Evolutionary conservation across 2,113 vertebrate genomes (phyloP), one percentile per base, ranked within the genome.

Genomic region (Apteryx owenii): DNA sequence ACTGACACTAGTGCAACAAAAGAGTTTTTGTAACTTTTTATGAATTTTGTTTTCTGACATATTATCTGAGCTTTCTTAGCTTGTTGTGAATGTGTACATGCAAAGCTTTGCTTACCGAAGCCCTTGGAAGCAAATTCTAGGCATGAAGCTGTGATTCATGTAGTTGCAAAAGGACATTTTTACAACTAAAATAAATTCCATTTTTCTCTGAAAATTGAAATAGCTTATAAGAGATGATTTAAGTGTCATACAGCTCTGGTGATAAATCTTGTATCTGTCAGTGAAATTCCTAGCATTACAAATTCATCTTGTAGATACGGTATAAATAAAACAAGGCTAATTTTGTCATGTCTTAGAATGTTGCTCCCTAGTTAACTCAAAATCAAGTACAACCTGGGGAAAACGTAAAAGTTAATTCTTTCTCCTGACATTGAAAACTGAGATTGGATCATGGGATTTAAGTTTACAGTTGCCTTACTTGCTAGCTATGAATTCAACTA

Each of bases 331-430:
- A 84, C 31, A 82, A 25, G 20, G 61, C 3, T 64, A 95, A 97
- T 91, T 88, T 76, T 72, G 91, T 94, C 71, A 83, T 66, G 87
- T 64, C 85, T 91, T 64, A 77, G 89, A 89, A 96, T 89, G 94
- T 10, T 82, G 26, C 38, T 94, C 21, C 54, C 60, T 78, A 78
- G 54, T 93, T 94, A 93, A 62, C 50, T 20, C 64, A 94, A 85
- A 94, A 89, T 38, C 50, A 71, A 88, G 61, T 44, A 81, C 36
- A 93, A 78, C 26, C 40, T 17, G 20, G 36, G 23, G 29, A 91
- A 96, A 83, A 73, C 31, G 44, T 80, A 20, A 85, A 95, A 75
- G 44, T 5, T 15, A 36, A 50, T 53, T 89, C 6, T 88, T 95
- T 77, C 80, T 81, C 75, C 50, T 87, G 60, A 53, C 40, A 51